phyloP scores from a whole-genome alignment of 2,797 vertebrate species.

The Lindbergichthys nudifrons region DNA sequence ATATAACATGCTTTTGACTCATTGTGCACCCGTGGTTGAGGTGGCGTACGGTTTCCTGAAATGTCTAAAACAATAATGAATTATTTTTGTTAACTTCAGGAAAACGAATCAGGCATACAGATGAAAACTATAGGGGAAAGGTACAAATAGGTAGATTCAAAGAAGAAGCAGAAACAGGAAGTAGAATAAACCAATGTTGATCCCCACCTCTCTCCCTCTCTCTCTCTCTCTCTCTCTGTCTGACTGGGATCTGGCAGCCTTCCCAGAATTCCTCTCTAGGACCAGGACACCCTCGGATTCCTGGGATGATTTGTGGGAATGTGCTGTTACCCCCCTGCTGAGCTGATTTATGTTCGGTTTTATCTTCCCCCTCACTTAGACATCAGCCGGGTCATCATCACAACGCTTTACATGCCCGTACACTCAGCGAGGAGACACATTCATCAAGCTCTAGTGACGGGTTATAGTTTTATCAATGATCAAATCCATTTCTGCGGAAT shows the following conservation, averaged over 20 bases:
- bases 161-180: slow-evolving; percentile 32
- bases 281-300: slow-evolving; percentile 64
- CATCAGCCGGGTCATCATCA: slow-evolving; percentile 76
- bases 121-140: neutral
- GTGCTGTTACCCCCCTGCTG: slow-evolving; percentile 64
- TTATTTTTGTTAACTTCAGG: neutral
- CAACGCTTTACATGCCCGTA: slow-evolving; percentile 75
- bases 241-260: slow-evolving; percentile 56
- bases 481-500: slow-evolving; percentile 75
- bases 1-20: slow-evolving; percentile 25
- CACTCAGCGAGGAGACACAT: slow-evolving; percentile 71
- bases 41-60: neutral
- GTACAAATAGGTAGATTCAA: neutral
- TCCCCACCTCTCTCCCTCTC: slow-evolving; percentile 13
- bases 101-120: neutral
- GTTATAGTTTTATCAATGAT: slow-evolving; percentile 78
- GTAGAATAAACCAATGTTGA: slow-evolving; percentile 22
- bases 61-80: neutral
- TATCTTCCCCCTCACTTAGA: slow-evolving; percentile 75
- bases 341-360: slow-evolving; percentile 79
- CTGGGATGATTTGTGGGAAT: slow-evolving; percentile 75
- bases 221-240: neutral
- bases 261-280: slow-evolving; percentile 74
- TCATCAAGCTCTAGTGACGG: slow-evolving; percentile 64
- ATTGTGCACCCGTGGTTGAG: slow-evolving; percentile 17